A percentile compares a stretch with the other conserved stretches of the same genome.
phyloP scores from a whole-genome alignment of 2,113 vertebrate genomes.

The Esox niger region DNA sequence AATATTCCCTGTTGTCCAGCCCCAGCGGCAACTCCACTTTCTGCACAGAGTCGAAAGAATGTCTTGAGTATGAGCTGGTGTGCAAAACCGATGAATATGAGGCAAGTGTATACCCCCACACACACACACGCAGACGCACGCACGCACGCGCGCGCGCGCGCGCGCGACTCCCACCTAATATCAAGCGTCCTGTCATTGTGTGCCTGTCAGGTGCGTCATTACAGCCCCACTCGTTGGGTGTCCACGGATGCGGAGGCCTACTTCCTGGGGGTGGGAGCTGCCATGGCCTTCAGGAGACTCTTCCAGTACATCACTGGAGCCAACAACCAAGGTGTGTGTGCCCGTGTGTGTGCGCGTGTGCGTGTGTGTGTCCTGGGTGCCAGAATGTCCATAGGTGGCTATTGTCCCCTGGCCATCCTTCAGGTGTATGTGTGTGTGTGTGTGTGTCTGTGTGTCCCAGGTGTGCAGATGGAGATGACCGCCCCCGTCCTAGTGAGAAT shows the following conservation, averaged over 20 bases:
- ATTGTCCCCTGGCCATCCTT: too few relatives aligned
- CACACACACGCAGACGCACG: background rate
- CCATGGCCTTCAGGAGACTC: constrained; percentile 76
- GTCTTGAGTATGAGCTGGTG: constrained; percentile 69
- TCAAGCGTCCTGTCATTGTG: too few relatives aligned
- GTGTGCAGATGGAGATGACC: constrained; percentile 74
- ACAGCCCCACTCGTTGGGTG: constrained; percentile 73
- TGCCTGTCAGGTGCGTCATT: constrained; percentile 69
- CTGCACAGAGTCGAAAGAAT: constrained; percentile 72
- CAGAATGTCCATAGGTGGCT: background rate
- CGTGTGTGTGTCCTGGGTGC: background rate
- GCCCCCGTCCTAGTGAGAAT: constrained; percentile 74
- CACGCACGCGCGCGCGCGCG: background rate
- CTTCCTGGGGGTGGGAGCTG: constrained; percentile 74
- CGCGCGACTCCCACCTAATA: too few relatives aligned
- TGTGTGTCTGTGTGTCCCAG: constrained; percentile 38
- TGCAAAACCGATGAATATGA: constrained; percentile 75
- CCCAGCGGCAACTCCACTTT: constrained; percentile 66
- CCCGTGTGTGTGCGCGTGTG: constrained; percentile 15
- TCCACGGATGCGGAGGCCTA: constrained; percentile 74
- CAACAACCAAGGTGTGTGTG: constrained; percentile 4
- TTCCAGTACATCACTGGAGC: constrained; percentile 73
- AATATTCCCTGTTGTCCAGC: constrained; percentile 23
- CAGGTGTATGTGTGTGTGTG: background rate
- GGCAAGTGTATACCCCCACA: constrained; percentile 41